Evolutionary conservation across 2,113 vertebrate species (phyloP).

Genomic region (Lamprologus speciosus): DNA sequence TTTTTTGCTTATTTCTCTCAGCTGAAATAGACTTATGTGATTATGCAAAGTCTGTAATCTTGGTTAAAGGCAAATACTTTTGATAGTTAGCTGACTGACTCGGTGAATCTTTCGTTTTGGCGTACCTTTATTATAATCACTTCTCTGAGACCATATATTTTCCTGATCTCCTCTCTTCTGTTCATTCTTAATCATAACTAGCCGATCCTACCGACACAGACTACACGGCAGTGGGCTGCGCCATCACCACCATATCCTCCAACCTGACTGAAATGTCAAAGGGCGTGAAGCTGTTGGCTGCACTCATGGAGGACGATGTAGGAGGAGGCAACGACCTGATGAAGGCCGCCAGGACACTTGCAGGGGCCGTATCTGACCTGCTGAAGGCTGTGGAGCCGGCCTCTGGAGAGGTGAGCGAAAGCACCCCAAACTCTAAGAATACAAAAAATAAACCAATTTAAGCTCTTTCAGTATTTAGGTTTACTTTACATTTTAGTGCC

Average conservation of each 20-base stretch:
- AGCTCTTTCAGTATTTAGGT: background rate
- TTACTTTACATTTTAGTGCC: background rate
- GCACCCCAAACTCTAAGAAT: background rate
- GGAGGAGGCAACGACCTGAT: conserved; percentile 92
- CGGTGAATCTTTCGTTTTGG: background rate
- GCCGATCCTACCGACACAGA: conserved; percentile 95
- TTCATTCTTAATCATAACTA: conserved; percentile 17
- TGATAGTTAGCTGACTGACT: background rate
- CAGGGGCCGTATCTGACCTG: conserved; percentile 89
- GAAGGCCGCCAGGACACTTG: conserved; percentile 87
- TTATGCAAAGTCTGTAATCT: background rate
- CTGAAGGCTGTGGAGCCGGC: conserved; percentile 93
- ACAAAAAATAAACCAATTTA: background rate
- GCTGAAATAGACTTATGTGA: background rate
- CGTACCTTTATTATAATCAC: background rate
- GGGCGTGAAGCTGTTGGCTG: conserved; percentile 93
- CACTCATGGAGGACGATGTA: conserved; percentile 93
- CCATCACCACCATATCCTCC: conserved; percentile 98
- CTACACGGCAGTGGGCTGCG: conserved; percentile 96
- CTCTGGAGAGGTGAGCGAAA: conserved; percentile 84
- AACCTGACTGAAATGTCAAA: conserved; percentile 99
- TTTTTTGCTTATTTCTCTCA: background rate
- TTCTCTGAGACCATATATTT: background rate
- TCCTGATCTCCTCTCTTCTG: background rate
- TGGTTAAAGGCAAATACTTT: background rate